Evolutionary conservation across 37 sponge, comb jelly and placozoan genomes (phyloP).

Genomic region (Mnemiopsis leidyi): DNA sequence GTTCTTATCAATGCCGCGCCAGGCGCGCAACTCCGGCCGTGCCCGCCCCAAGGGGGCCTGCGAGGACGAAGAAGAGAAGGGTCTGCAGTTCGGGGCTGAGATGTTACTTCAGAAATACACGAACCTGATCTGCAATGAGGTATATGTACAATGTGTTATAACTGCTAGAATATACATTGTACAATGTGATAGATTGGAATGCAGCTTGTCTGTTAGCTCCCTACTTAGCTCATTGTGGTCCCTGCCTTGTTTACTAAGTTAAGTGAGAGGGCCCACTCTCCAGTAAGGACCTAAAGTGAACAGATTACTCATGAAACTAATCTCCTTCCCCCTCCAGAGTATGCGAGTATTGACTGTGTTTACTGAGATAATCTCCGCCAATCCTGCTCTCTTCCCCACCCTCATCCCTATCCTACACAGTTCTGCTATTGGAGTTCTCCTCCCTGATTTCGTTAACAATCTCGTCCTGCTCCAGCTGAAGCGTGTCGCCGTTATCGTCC

Average conservation of each 20-base stretch:
- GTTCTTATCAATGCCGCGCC: conserved; percentile 22
- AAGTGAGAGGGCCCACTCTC: too few relatives aligned
- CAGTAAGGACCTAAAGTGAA: too few relatives aligned
- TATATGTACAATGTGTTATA: too few relatives aligned
- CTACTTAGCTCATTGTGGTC: too few relatives aligned
- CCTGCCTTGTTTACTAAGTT: too few relatives aligned
- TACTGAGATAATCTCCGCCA: not conserved
- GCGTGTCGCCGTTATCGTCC: not conserved
- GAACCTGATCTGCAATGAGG: conserved; percentile 24
- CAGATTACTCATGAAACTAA: too few relatives aligned
- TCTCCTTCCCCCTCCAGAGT: not conserved
- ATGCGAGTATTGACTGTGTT: conserved; percentile 45
- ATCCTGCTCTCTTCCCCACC: not conserved
- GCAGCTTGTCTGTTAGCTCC: too few relatives aligned
- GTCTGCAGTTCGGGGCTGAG: conserved; percentile 2
- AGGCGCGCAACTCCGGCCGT: not conserved
- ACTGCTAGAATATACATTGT: too few relatives aligned
- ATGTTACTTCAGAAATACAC: conserved; percentile 58
- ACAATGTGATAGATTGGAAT: too few relatives aligned
- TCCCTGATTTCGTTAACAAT: conserved; percentile 40
- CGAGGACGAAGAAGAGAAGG: conserved; percentile 26
- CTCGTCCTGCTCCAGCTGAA: conserved; percentile 41
- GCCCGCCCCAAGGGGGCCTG: not conserved
- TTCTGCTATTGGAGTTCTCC: conserved; percentile 21
- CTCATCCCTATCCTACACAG: conserved; percentile 12